Conservation (phyloP, 2,888 invertebrate genomes). For the Athalia circularis region DNA sequence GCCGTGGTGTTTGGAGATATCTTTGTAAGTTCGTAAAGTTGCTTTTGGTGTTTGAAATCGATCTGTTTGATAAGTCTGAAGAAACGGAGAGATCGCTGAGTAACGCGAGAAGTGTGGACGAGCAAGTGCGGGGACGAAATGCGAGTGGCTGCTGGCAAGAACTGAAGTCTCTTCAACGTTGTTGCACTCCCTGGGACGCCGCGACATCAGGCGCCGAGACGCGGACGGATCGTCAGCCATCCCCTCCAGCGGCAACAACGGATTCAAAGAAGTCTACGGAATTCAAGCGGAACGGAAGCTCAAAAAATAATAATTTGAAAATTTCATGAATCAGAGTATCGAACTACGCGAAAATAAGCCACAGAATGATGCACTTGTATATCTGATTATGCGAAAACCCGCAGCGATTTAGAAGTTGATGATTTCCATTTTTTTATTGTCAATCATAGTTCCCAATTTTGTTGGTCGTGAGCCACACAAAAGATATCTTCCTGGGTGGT, state of each 20-base stretch:
- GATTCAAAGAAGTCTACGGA: not conserved
- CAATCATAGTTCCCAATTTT: too few relatives aligned
- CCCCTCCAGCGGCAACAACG: conserved; percentile 18
- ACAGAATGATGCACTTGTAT: not conserved
- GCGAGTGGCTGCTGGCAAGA: conserved; percentile 31
- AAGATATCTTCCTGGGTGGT: too few relatives aligned
- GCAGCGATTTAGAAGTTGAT: too few relatives aligned
- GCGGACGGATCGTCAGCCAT: conserved; percentile 4
- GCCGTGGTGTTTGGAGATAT: too few relatives aligned
- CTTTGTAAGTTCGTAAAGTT: too few relatives aligned
- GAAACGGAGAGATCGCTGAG: too few relatives aligned
- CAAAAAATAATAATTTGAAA: not conserved
- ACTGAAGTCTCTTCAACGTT: conserved; percentile 33
- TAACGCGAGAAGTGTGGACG: conserved; percentile 24
- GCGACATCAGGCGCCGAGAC: conserved; percentile 31
- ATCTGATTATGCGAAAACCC: too few relatives aligned
- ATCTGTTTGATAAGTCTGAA: not conserved
- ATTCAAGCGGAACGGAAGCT: conserved; percentile 29
- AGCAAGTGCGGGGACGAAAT: conserved; percentile 36
- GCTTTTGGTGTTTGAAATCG: too few relatives aligned
- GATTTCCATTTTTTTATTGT: too few relatives aligned
- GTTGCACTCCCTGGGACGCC: conserved; percentile 12
- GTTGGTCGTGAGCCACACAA: too few relatives aligned
- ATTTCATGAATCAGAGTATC: conserved; percentile 18
- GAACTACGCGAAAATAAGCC: not conserved